Evolutionary conservation across 1,140 invertebrate genomes (phyloP).

Genomic region (Venturia canescens): DNA sequence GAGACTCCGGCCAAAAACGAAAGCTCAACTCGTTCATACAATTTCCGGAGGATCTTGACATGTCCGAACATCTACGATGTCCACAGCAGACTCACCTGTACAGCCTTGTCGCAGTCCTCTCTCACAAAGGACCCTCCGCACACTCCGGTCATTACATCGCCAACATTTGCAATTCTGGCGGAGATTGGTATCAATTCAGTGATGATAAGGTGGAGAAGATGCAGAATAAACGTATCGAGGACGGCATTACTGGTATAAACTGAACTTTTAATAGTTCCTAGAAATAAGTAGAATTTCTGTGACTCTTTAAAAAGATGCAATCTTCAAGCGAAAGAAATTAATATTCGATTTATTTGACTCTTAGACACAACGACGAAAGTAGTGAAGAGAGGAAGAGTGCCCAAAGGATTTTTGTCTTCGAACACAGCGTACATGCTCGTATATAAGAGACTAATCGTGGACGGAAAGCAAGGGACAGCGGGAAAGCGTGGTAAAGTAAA

Average conservation of each 20-base stretch:
- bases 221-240: slow-evolving; percentile 74
- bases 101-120: slow-evolving; percentile 82
- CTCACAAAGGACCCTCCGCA: slow-evolving; percentile 82
- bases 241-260: slow-evolving; percentile 73
- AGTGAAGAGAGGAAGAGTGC: slow-evolving; percentile 71
- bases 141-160: slow-evolving; percentile 86
- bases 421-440: slow-evolving; percentile 84
- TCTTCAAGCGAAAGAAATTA: too few relatives aligned
- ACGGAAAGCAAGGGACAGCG: slow-evolving; percentile 39
- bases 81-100: slow-evolving; percentile 76
- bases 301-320: too few relatives aligned
- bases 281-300: too few relatives aligned
- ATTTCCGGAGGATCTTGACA: slow-evolving; percentile 84
- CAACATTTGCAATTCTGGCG: slow-evolving; percentile 76
- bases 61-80: slow-evolving; percentile 78
- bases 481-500: slow-evolving; percentile 44
- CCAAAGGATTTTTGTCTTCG: slow-evolving; percentile 76
- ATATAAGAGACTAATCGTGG: slow-evolving; percentile 73
- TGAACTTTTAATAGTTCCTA: too few relatives aligned
- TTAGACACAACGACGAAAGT: slow-evolving; percentile 70
- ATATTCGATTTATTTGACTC: slow-evolving; percentile 48
- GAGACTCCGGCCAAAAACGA: slow-evolving; percentile 81
- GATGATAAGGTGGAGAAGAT: slow-evolving; percentile 83
- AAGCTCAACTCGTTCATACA: slow-evolving; percentile 83
- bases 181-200: slow-evolving; percentile 84